These are phyloP conservation scores for Corella eumyota DNA, from an alignment of 23 tunicate genomes.

Conservation along the genomic window DNA sequence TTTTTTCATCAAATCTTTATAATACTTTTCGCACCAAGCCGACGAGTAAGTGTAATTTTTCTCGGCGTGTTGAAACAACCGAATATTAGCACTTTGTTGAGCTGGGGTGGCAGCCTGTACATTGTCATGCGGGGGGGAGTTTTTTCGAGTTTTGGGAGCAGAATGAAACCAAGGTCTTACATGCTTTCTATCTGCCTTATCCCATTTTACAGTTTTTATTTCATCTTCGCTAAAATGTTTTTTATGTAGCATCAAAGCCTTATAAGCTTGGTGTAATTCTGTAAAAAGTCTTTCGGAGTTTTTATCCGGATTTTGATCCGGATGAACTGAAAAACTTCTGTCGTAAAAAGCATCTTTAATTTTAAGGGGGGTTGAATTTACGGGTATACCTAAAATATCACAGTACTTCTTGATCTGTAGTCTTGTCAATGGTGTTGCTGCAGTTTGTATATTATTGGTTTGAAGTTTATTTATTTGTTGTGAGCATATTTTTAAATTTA, in stretches of 20 bases:
- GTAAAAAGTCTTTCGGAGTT: constrained; percentile 35
- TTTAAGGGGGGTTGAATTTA: constrained; percentile 54
- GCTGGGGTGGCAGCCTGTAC: constrained; percentile 4
- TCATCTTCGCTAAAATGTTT: constrained; percentile 1
- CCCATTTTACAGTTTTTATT: background rate
- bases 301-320: constrained; percentile 44
- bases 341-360: constrained; percentile 75
- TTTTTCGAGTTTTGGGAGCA: background rate
- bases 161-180: constrained; percentile 32
- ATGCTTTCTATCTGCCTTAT: background rate
- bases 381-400: constrained; percentile 55
- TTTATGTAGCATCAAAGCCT: constrained; percentile 38
- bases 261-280: constrained; percentile 80
- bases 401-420: constrained; percentile 47
- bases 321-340: constrained; percentile 51
- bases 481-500: too few species aligned
- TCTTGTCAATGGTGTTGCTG: too few species aligned
- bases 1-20: constrained; percentile 21
- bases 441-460: too few species aligned
- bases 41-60: constrained; percentile 4
- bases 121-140: background rate
- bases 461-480: too few species aligned
- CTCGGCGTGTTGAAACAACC: too few species aligned
- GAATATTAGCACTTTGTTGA: background rate
- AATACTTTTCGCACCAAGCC: constrained; percentile 27